phyloP scores from a whole-genome alignment of 2,888 invertebrate genomes.

The Tenthredo amoena region DNA sequence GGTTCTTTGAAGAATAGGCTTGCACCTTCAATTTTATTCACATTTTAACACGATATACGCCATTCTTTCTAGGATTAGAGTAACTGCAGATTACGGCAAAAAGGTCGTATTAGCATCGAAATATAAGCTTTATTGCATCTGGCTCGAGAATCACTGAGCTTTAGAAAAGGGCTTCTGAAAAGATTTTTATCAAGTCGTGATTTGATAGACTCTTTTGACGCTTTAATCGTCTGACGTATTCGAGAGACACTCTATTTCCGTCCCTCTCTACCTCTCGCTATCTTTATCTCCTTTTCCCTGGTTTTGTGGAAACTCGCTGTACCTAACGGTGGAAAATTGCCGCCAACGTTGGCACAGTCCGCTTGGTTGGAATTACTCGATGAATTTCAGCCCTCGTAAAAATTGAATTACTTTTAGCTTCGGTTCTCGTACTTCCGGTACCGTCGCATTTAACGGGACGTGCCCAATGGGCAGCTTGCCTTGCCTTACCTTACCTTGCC shows the following conservation, averaged over 20 bases:
- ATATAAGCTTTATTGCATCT: not conserved
- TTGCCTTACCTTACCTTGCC: not conserved
- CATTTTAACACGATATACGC: too few species aligned
- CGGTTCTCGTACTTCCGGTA: not conserved
- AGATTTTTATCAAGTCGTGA: not conserved
- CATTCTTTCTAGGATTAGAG: too few species aligned
- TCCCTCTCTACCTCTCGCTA: conserved; percentile 49
- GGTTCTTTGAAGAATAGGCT: not conserved
- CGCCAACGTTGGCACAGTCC: conserved; percentile 39
- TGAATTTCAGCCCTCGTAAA: conserved; percentile 36
- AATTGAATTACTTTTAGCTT: conserved; percentile 42
- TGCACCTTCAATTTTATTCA: too few species aligned
- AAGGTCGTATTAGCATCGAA: not conserved
- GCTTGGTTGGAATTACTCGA: conserved; percentile 32
- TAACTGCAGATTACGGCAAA: not conserved
- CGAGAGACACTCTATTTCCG: conserved; percentile 30
- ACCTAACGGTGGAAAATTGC: conserved; percentile 32
- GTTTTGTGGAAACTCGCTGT: not conserved
- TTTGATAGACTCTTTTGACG: conserved; percentile 16
- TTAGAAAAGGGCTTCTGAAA: not conserved
- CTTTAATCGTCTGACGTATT: not conserved
- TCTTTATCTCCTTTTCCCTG: conserved; percentile 53
- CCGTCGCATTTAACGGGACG: not conserved
- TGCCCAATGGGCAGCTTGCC: conserved; percentile 4
- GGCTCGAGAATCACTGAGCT: not conserved